These are phyloP conservation scores for Hemiscyllium ocellatum DNA, from an alignment of 2,113 vertebrate genomes.

Conservation along the genomic window DNA sequence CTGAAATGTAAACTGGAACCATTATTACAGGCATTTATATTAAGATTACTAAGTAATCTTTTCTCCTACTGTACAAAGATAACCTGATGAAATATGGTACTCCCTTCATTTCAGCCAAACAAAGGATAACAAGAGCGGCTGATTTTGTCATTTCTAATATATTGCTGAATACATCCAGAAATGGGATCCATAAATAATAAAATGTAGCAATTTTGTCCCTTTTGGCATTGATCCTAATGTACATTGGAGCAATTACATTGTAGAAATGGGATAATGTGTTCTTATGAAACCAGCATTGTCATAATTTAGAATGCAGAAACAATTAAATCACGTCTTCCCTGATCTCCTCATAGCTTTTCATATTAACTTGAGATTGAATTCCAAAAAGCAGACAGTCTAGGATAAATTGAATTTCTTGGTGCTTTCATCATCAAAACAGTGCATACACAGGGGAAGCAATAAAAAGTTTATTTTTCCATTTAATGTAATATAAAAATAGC, in stretches of 20 bases:
- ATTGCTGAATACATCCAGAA: background rate
- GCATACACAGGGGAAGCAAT: background rate
- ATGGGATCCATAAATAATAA: background rate
- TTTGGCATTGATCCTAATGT: background rate
- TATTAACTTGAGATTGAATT: constrained; percentile 31
- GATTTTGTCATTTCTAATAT: constrained; percentile 21
- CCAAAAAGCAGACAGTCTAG: background rate
- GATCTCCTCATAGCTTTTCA: constrained; percentile 27
- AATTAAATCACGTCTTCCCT: constrained; percentile 32
- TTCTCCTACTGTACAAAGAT: background rate
- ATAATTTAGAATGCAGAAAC: constrained; percentile 20
- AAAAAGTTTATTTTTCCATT: background rate
- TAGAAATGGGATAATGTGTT: constrained; percentile 22
- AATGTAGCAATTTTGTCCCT: background rate
- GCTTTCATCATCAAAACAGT: constrained; percentile 26
- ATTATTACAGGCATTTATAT: background rate
- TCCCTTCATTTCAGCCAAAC: background rate
- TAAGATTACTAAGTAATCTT: background rate
- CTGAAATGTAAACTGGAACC: background rate
- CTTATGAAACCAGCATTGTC: constrained; percentile 1
- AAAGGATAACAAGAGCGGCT: background rate
- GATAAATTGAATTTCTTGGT: constrained; percentile 25
- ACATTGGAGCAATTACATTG: constrained; percentile 12
- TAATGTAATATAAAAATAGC: constrained; percentile 18
- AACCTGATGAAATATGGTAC: constrained; percentile 1